Evolutionary conservation across 1,140 invertebrate species (phyloP).

Genomic region (Drosophila littoralis): DNA sequence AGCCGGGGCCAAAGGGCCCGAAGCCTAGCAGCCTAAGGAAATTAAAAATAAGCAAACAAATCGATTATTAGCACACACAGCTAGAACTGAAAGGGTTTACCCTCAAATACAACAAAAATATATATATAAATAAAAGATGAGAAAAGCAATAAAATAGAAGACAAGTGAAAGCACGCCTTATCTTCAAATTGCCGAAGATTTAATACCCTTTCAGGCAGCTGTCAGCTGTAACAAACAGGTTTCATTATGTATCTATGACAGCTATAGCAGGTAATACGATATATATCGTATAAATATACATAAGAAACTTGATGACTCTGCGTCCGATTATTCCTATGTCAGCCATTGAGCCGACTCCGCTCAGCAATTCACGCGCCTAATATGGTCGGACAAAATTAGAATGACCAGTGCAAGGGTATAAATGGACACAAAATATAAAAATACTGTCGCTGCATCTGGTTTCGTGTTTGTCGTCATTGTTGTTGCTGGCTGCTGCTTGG

Average conservation of each 20-base stretch:
- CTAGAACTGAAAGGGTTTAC: conserved; percentile 35
- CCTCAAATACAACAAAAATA: conserved; percentile 1
- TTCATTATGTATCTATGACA: too few species aligned
- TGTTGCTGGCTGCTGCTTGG: conserved; percentile 46
- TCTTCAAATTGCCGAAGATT: too few species aligned
- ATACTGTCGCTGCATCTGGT: conserved; percentile 50
- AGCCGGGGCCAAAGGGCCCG: conserved; percentile 15
- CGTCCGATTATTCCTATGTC: too few species aligned
- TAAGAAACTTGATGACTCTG: too few species aligned
- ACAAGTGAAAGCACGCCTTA: background rate
- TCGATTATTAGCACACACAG: conserved; percentile 70
- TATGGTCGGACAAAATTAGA: background rate
- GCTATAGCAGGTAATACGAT: too few species aligned
- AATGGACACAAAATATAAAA: conserved; percentile 13
- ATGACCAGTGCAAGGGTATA: background rate
- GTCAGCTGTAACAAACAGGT: too few species aligned
- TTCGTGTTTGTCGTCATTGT: conserved; percentile 52
- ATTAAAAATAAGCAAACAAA: conserved; percentile 79
- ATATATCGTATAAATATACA: too few species aligned
- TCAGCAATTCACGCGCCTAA: background rate
- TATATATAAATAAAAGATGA: background rate
- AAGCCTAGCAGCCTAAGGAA: conserved; percentile 48
- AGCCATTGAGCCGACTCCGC: too few species aligned
- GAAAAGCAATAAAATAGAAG: background rate
- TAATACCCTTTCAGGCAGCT: too few species aligned